Evolutionary conservation across 2,888 invertebrate species (phyloP), one percentile per base, ranked within the genome.

Genomic region (Lepidonotus clava): DNA sequence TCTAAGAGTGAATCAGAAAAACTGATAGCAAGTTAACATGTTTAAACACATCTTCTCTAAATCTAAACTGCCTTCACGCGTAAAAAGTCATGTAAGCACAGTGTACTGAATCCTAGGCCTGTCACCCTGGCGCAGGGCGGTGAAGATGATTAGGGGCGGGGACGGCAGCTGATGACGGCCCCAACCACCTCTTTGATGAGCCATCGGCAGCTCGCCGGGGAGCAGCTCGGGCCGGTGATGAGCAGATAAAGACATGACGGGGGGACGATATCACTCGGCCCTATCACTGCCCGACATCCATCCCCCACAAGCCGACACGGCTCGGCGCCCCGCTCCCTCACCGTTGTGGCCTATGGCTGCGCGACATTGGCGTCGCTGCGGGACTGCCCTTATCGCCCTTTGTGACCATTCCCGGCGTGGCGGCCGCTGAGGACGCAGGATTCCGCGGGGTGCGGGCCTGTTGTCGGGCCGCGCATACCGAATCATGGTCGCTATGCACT

Each of bases 261-360:
- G 6, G 36, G 14, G 4, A 21, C 5, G 6, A 71, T 71, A 71
- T 71, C 71, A 34, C 71, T 5, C 34, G 18, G 71, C 38, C 71
- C 34, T 36, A 71, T 71, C 71, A 71, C 34, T n/a, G 38, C n/a
- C 38, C 34, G 5, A 34, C 71, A 36, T 38, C 71, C 34, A n/a
- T n/a, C 71, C 4, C 71, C 34, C 34, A 6, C 71, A 36, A 18
- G 0, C 71, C 36, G 80, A 46, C 80, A 80, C 34, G 80, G 24
- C 80, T 80, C 46, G 51, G 28, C 80, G 14, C 5, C 46, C 14
- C 28, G 24, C 0, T 80, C 41, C 51, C 46, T 6, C 51, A 28
- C 80, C 80, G 80, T 80, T 80, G 80, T 80, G 80, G 80, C 80
- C 80, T 80, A 80, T 80, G 80, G 80, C 51, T 46, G 80, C 46